Evolutionary conservation across 2,888 invertebrate species (phyloP), one percentile per base, ranked within the genome.

Genomic region (Eudasyphora cyanicolor): DNA sequence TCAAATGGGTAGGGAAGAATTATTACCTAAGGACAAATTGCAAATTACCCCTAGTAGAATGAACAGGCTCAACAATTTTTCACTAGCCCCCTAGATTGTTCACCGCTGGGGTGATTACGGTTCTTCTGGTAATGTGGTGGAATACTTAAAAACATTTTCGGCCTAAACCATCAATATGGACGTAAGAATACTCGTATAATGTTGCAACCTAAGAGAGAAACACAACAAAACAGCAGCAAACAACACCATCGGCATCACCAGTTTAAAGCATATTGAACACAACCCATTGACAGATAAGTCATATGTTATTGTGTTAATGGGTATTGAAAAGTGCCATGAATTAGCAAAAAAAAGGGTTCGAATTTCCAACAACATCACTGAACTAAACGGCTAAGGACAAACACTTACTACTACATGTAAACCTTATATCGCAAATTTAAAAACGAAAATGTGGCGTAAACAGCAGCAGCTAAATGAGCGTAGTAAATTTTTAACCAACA

Each of bases 241-340:
- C 45, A n/a, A 45, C 38, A 3, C n/a, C n/a, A 45, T 5, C 1
- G n/a, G n/a, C 7, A 38, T 12, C 7, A 38, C 8, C 7, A 38
- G 6, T 2, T n/a, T n/a, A n/a, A n/a, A n/a, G n/a, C 45, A 45
- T 45, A 45, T 45, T n/a, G 45, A 45, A 8, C 38, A 38, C 38
- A 38, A 14, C n/a, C n/a, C n/a, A n/a, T n/a, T n/a, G n/a, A n/a
- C 2, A 17, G 57, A 78, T 69, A 69, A 74, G 82, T 82, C 77
- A 75, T 75, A 78, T 75, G 76, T 57, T 69, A 60, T 57, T 74
- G 69, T 51, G 51, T 74, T 77, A 82, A 77, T 77, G 74, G 73
- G 49, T 75, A 78, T 70, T 70, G 74, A 75, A 70, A 74, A 77
- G 82, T 82, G 29, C 60, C 45, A 70, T 64, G 70, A 78, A 74